phyloP scores from a whole-genome alignment of 37 sponge, comb jelly and placozoan genomes.

The Aplysina aerophoba region DNA sequence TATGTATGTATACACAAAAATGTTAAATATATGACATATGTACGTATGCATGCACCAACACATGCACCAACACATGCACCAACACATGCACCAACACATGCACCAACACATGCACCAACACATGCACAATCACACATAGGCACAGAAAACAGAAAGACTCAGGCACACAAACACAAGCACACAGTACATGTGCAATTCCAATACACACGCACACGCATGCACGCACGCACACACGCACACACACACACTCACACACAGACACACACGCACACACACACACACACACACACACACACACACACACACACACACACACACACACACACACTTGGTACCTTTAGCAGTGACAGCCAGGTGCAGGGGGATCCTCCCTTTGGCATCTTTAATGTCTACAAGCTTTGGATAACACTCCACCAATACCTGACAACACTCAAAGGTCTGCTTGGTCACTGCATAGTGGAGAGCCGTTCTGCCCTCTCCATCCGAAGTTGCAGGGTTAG shows the following conservation, averaged over 20 bases:
- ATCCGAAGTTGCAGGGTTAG: constrained; percentile 34
- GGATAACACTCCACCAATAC: constrained; percentile 14
- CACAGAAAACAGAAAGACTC: too few relatives aligned
- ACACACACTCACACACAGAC: constrained; percentile 24
- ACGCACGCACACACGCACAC: neutral
- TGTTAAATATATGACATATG: too few relatives aligned
- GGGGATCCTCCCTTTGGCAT: neutral
- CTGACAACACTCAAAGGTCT: constrained; percentile 51
- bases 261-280: constrained; percentile 23
- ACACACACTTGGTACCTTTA: constrained; percentile 14
- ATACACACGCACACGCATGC: neutral
- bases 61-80: neutral
- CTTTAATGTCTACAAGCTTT: neutral
- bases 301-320: constrained; percentile 28
- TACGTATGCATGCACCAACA: neutral
- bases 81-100: neutral
- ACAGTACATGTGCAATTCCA: too few relatives aligned
- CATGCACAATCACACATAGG: constrained; percentile 1
- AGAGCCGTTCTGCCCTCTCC: constrained; percentile 76
- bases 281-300: constrained; percentile 37
- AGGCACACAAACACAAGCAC: too few relatives aligned
- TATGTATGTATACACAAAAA: neutral
- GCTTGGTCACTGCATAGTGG: constrained; percentile 70
- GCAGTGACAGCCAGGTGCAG: constrained; percentile 30
- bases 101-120: constrained; percentile 15